Evolutionary conservation across 2,888 invertebrate genomes (phyloP), one percentile per base, ranked within the genome.

Genomic region (Watsonalla binaria): DNA sequence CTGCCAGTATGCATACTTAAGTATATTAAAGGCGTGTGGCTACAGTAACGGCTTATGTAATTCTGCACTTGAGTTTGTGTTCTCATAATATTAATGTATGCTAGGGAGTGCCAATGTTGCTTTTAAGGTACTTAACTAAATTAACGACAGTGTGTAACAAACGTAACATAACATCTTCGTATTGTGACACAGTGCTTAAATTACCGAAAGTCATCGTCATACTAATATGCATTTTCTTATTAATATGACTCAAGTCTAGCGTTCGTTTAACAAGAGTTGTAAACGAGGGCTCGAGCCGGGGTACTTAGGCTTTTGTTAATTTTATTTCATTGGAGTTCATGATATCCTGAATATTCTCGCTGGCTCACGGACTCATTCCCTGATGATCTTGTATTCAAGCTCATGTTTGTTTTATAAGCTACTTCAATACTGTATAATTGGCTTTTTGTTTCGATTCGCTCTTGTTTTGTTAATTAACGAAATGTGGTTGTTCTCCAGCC

Each of bases 401-500:
- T 14, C 14, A 37, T 49, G 35, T 39, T 37, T 49, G 49, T 49
- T 48, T 42, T 47, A 54, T 42, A 52, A 54, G 56, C 57, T 55
- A 52, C 54, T 54, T 56, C 68, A 68, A 68, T 65, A 59, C 58
- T 62, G 55, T 63, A 70, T 77, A 78, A 81, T 79, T 82, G 71
- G 64, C 65, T 74, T 72, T 76, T 65, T 68, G 57, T 59, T 68
- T 68, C 61, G 61, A 58, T 50, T 66, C 62, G 58, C 73, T 67
- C 75, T 81, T 80, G 77, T 78, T 63, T 74, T 76, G 73, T 70
- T 79, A 80, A 83, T 80, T 72, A 77, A 73, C 65, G 56, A 55
- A 58, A 59, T 37, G 57, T 61, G 64, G 70, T 75, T 74, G 67
- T 72, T 67, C 66, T 56, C 53, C 54, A 54, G 52, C 64, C 54